Evolutionary conservation across 2,888 invertebrate species (phyloP).

Genomic region (Oxystoma pomonae): DNA sequence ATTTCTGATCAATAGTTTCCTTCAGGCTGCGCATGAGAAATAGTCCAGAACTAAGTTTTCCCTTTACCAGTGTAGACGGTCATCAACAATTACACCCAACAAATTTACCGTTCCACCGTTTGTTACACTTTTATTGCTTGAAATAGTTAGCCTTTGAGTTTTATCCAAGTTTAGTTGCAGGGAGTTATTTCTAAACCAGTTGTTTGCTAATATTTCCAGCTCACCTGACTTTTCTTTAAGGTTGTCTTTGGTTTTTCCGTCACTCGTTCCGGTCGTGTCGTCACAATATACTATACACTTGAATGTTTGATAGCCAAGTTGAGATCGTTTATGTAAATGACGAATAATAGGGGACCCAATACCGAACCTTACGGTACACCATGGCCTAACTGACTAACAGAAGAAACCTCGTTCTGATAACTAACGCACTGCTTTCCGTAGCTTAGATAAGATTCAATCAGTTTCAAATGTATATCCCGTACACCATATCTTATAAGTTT

Average conservation of each 20-base stretch:
- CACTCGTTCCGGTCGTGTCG: background rate
- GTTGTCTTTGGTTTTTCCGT: background rate
- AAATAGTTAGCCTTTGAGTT: background rate
- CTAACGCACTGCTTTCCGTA: background rate
- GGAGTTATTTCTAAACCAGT: background rate
- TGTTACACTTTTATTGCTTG: too few species aligned
- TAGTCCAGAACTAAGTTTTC: background rate
- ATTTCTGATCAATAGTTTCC: too few species aligned
- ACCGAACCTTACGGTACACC: slow-evolving; percentile 1
- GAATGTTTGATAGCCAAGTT: background rate
- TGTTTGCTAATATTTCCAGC: background rate
- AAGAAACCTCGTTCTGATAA: background rate
- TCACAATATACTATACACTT: background rate
- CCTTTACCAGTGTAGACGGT: background rate
- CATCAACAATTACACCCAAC: slow-evolving; percentile 1
- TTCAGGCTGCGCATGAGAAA: background rate
- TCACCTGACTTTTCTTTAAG: background rate
- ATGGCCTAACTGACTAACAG: background rate
- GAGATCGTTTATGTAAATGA: background rate
- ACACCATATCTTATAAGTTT: background rate
- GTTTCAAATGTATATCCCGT: background rate
- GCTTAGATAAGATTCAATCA: background rate
- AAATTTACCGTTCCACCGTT: too few species aligned
- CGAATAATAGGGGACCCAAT: background rate
- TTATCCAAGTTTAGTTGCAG: background rate